Evolutionary conservation across 2,113 vertebrate species (phyloP), one percentile per base, ranked within the genome.

Genomic region (Cnemophilus loriae): DNA sequence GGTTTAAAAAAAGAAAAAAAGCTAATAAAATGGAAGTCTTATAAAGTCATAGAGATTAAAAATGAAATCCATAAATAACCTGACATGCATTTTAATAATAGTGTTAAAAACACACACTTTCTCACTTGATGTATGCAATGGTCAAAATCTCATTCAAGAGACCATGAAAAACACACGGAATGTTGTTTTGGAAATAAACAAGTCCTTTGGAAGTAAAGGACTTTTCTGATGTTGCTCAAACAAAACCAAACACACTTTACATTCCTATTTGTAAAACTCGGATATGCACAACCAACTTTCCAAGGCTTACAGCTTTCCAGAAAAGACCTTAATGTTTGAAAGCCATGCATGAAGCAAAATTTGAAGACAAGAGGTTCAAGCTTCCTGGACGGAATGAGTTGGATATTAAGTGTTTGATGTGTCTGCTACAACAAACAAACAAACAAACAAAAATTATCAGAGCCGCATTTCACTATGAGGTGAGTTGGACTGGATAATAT

Each of bases 1-100:
- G 16, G 35, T 84, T 84, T 57, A 11, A 73, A 84, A 87, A 87
- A 83, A 71, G n/a, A 77, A 65, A 74, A 83, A 80, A 70, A 22
- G 6, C 33, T 56, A 78, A 70, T 67, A 59, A 84, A 91, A 89
- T n/a, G 1, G 4, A 84, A 77, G 76, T 28, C 9, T 86, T 77
- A 65, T 17, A 41, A 88, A 95, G 32, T 49, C 17, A 23, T 41
- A 49, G 63, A 53, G 44, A 12, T 69, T 81, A 59, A 84, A 81
- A 94, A 46, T 74, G 0, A 84, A 70, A 78, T 69, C n/a, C 23
- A 55, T 55, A 65, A 65, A 65, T 65, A 57, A 30, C 10, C 53
- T 49, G 11, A 52, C 20, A n/a, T 19, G 4, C 44, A 77, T 94
- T 86, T 81, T 81, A 86, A 70, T 47, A 59, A 53, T 5, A n/a